A percentile compares a stretch with the other conserved stretches of the same genome.
Evolutionary conservation across 2,113 vertebrate species (phyloP).

Genomic region (Macaca fascicularis): T2T-MFA8v1.1 NC_088393.1:57555001-57555500

Average conservation of each 20-base stretch:
- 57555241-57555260: not conserved
- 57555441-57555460: no score
- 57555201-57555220: not conserved
- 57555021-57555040: constrained; percentile 55
- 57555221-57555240: not conserved
- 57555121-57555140: not conserved
- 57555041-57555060: constrained; percentile 68
- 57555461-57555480: no score
- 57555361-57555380: no score
- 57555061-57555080: constrained; percentile 70
- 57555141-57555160: not conserved
- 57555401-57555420: no score
- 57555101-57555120: constrained; percentile 71
- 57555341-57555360: no score
- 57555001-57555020: constrained; percentile 13
- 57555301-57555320: no score
- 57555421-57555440: no score
- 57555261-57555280: no score
- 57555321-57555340: no score
- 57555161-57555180: not conserved
- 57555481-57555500: no score
- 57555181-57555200: not conserved
- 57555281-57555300: no score
- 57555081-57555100: constrained; percentile 33
- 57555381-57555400: no score